Evolutionary conservation across 2,113 vertebrate species (phyloP), one percentile per base, ranked within the genome.

Genomic region (Paratilapia polleni): DNA sequence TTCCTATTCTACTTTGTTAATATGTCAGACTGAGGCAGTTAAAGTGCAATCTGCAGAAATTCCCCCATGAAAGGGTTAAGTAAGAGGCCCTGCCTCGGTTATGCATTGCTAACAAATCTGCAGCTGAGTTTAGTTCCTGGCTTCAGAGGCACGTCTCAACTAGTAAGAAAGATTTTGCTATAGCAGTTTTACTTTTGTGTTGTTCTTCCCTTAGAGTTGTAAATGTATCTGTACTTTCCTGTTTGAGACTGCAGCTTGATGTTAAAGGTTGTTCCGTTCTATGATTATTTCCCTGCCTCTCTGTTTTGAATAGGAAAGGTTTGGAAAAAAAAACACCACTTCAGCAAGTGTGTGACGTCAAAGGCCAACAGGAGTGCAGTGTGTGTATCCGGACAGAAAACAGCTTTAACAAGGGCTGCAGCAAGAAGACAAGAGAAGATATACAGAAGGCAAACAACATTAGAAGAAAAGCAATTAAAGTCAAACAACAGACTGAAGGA

Each of bases 41-140:
- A 49, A 49, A 49, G 66, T 73, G 13, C 11, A 78, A 14, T 28
- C 31, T 52, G 34, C 9, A 7, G 19, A 47, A 22, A n/a, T 52
- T 6, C 4, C 20, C 74, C 61, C 15, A 54, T 86, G 31, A 75
- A 82, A 52, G 83, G 59, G 89, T 91, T 90, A 90, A 89, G 2
- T 6, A 6, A 31, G 26, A 81, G 19, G 68, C 22, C 36, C 85
- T 3, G 12, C 4, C 43, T 41, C 63, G 47, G 49, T 28, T 14
- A 34, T 5, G 4, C 22, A 49, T 20, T 52, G 14, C 28, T 5
- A 49, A 10, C 64, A 41, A 20, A 31, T 75, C 17, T 31, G 60
- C 49, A 60, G 80, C 81, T 58, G 11, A 73, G 17, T 38, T 66
- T 26, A 57, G 6, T 28, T 49, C 10, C 13, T n/a, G 10, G 6